Conservation (phyloP, 1,140 invertebrate genomes). For the Trissolcus basalis region DNA sequence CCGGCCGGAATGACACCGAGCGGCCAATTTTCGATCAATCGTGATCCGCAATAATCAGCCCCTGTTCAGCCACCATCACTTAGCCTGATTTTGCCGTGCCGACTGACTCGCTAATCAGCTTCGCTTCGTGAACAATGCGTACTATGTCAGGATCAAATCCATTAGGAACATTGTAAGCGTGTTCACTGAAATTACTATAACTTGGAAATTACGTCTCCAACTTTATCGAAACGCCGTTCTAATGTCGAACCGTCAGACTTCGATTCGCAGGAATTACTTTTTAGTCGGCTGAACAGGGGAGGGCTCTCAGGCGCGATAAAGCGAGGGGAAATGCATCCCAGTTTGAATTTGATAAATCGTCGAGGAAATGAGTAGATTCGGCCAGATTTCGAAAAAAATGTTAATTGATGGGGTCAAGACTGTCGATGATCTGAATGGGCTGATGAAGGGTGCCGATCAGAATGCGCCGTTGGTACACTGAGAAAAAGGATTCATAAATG, state of each 20-base stretch:
- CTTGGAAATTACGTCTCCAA: slow-evolving; percentile 39
- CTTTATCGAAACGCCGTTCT: slow-evolving; percentile 42
- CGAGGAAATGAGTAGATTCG: too few relatives aligned
- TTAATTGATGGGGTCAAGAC: too few relatives aligned
- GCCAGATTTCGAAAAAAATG: too few relatives aligned
- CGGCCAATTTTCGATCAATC: slow-evolving; percentile 62
- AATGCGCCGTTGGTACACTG: too few relatives aligned
- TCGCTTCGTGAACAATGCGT: slow-evolving; percentile 52
- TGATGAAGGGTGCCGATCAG: too few relatives aligned
- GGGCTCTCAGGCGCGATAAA: too few relatives aligned
- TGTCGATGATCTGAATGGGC: too few relatives aligned
- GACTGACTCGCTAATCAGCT: slow-evolving; percentile 56
- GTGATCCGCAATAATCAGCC: slow-evolving; percentile 61
- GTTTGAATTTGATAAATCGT: too few relatives aligned
- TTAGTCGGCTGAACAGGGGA: neutral
- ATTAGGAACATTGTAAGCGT: slow-evolving; percentile 49
- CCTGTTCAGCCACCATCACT: slow-evolving; percentile 58
- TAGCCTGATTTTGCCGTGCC: slow-evolving; percentile 52
- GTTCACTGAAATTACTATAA: slow-evolving; percentile 51
- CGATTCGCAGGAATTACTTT: slow-evolving; percentile 23
- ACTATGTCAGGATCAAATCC: slow-evolving; percentile 51
- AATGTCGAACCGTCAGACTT: slow-evolving; percentile 20
- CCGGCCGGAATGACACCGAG: slow-evolving; percentile 48
- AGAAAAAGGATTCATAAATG: too few relatives aligned
- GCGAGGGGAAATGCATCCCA: too few relatives aligned